phyloP scores from a whole-genome alignment of 2,888 invertebrate genomes.

The Oxycera nigricornis region DNA sequence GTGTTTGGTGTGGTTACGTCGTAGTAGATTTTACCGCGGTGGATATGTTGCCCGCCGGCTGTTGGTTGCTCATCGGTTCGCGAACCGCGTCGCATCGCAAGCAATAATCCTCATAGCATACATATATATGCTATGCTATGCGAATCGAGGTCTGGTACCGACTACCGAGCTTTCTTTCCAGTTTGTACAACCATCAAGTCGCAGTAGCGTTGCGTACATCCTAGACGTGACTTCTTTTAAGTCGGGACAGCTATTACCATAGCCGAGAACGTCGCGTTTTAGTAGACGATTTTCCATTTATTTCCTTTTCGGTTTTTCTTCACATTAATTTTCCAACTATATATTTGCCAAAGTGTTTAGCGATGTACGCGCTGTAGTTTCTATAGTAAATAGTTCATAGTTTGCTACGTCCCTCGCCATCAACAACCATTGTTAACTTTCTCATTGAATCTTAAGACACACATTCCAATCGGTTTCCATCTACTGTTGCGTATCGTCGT shows the following conservation, averaged over 20 bases:
- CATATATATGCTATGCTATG: background rate
- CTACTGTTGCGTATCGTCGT: background rate
- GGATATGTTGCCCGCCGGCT: background rate
- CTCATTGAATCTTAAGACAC: background rate
- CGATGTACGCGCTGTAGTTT: constrained; percentile 22
- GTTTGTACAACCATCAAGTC: background rate
- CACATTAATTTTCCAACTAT: background rate
- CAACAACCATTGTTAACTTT: background rate
- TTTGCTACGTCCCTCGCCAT: background rate
- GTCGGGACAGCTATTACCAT: background rate
- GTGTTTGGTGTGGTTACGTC: background rate
- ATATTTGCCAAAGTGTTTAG: constrained; percentile 22
- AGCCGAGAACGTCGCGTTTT: constrained; percentile 34
- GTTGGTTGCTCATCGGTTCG: background rate
- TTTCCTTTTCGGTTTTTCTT: background rate
- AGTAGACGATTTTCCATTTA: constrained; percentile 34
- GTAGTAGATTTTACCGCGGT: background rate
- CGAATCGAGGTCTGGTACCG: background rate
- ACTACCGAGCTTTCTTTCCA: constrained; percentile 33
- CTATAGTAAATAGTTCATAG: background rate
- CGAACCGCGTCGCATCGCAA: no score
- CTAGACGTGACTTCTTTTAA: constrained; percentile 24
- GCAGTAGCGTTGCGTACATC: constrained; percentile 40
- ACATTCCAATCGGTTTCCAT: background rate
- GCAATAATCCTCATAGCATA: background rate